Percentiles rank a stretch among this genome's conserved stretches.
These are phyloP conservation scores for Astatoreochromis straeleni DNA, from an alignment of 2,113 vertebrate genomes.

Conservation along the genomic window DNA sequence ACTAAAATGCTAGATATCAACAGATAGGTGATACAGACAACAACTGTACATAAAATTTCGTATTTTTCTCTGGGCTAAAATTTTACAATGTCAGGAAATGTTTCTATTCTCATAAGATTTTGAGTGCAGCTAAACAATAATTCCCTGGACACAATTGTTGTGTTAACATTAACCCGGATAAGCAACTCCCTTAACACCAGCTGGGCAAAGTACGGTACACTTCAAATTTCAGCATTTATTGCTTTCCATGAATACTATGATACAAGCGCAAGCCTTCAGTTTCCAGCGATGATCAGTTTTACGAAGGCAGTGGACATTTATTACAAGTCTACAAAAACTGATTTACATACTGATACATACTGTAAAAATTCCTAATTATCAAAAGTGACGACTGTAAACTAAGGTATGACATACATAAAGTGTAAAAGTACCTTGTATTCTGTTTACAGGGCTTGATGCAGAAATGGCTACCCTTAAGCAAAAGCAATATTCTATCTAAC, in stretches of 20 bases:
- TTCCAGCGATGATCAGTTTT: constrained; percentile 88
- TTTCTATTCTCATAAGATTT: neutral
- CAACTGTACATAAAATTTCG: neutral
- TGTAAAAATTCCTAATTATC: constrained; percentile 93
- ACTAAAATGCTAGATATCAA: neutral
- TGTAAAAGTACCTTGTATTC: constrained; percentile 31
- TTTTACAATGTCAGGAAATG: neutral
- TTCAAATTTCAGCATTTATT: constrained; percentile 91
- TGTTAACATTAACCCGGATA: neutral
- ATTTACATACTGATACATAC: constrained; percentile 79
- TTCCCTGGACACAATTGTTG: neutral
- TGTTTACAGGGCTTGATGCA: neutral
- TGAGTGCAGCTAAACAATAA: neutral
- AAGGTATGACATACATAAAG: constrained; percentile 47
- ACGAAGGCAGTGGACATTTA: constrained; percentile 91
- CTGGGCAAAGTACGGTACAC: constrained; percentile 58
- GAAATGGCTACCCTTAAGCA: neutral
- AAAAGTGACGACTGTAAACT: constrained; percentile 90
- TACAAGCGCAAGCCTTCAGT: constrained; percentile 91
- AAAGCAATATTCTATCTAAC: neutral
- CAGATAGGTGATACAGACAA: neutral
- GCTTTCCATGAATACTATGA: constrained; percentile 96
- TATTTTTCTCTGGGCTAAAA: neutral
- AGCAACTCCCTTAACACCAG: neutral
- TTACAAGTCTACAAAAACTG: constrained; percentile 91